Evolutionary conservation across 2,113 vertebrate species (phyloP).

Genomic region (Xerus inauris): DNA sequence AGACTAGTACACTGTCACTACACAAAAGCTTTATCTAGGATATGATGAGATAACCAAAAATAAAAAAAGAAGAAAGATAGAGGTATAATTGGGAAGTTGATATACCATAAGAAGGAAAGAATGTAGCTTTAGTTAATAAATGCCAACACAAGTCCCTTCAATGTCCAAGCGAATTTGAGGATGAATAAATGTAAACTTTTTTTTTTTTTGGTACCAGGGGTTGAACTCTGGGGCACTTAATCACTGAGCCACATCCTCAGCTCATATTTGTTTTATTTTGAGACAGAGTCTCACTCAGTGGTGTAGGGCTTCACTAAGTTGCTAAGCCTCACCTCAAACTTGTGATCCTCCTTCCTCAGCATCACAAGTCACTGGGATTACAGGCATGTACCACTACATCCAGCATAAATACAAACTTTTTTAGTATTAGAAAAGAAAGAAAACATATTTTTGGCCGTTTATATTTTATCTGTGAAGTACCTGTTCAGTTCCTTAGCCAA

Average conservation of each 20-base stretch:
- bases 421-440: background rate
- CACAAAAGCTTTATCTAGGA: background rate
- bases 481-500: no score
- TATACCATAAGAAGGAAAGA: background rate
- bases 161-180: background rate
- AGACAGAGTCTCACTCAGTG: no score
- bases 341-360: no score
- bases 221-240: no score
- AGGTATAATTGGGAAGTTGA: background rate
- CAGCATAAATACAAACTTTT: background rate
- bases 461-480: no score
- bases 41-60: background rate
- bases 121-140: background rate
- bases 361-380: no score
- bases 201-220: background rate
- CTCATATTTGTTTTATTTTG: no score
- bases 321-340: no score
- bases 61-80: background rate
- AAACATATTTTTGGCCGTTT: background rate
- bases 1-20: background rate
- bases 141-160: background rate
- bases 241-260: no score
- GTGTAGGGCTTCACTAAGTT: no score
- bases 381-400: no score
- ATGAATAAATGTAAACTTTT: background rate